Base-by-base conservation (phyloP, 2,797 vertebrate species). In the Parambassis ranga region DNA sequence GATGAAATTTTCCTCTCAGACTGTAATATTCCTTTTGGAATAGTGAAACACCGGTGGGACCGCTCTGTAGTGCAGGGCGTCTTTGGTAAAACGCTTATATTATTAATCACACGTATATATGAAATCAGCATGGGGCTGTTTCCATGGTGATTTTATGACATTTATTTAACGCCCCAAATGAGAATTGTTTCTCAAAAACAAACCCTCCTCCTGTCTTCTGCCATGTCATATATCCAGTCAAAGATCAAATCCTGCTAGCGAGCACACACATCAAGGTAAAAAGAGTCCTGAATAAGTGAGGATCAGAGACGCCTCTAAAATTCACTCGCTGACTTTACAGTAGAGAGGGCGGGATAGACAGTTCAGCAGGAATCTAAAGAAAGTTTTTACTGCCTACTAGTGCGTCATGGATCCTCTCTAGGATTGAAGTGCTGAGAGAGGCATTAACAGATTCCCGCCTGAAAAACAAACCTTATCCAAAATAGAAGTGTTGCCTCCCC, bases 381-480 rank as follows among this genome's bases (percentile, higher is more conserved):
- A 79, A 62, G 65, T 59, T 73, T 77, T 83, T 72, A 67, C 48
- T 18, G 66, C 53, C 58, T 10, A 52, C 58, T 10, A 52, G 58
- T 47, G 75, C 36, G 50, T 72, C 65, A 51, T 32, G 8, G 42
- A 67, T 75, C 63, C 70, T 52, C 75, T 51, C 63, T 32, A 14
- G 69, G 67, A 68, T 42, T 28, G 36, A 65, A 71, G 52, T 71
- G 72, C 84, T 76, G 83, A 83, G 70, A 67, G 60, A 63, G 7
- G 47, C 69, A 77, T 88, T 88, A 84, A 88, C 71, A 82, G 76
- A 89, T 57, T 72, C 75, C 75, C 22, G 60, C 58, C 66, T 88
- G 86, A 85, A 87, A 85, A 87, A 88, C 83, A 91, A 88, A 88
- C 83, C 87, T 79, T 75, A 68, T 87, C 89, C 65, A 84, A 90